These are phyloP conservation scores for Diadegma fenestrale DNA, from an alignment of 2,888 invertebrate species.

Conservation along the genomic window DNA sequence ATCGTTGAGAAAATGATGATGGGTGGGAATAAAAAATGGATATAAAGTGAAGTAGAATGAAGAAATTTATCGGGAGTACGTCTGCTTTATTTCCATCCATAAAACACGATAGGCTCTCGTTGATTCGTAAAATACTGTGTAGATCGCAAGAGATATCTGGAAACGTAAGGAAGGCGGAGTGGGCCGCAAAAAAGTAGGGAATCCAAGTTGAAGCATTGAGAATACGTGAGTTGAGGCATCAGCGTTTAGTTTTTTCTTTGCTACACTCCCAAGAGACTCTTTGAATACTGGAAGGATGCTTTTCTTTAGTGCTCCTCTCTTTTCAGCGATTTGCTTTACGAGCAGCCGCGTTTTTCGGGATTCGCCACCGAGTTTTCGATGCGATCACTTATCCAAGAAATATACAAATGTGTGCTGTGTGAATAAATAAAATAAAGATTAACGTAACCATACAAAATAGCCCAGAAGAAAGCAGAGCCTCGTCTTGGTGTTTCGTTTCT, in stretches of 20 bases:
- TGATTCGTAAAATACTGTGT: not conserved
- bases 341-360: not conserved
- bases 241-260: constrained; percentile 38
- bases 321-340: not conserved
- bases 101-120: not conserved
- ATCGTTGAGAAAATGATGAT: not conserved
- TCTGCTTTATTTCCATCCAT: not conserved
- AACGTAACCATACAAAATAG: not conserved
- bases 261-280: not conserved
- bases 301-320: not conserved
- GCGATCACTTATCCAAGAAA: not conserved
- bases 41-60: not conserved
- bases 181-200: constrained; percentile 10
- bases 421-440: constrained; percentile 5
- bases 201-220: constrained; percentile 1
- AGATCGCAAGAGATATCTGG: not conserved
- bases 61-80: not conserved
- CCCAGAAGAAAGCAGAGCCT: not conserved
- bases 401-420: not conserved
- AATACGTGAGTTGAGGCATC: constrained; percentile 30
- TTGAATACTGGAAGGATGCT: not conserved
- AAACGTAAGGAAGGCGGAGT: not conserved
- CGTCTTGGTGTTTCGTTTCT: constrained; percentile 24
- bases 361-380: not conserved
- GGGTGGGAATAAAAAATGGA: not conserved